Evolutionary conservation across 2,888 invertebrate genomes (phyloP), one percentile per base, ranked within the genome.

Genomic region (Pristionchus mayeri): DNA sequence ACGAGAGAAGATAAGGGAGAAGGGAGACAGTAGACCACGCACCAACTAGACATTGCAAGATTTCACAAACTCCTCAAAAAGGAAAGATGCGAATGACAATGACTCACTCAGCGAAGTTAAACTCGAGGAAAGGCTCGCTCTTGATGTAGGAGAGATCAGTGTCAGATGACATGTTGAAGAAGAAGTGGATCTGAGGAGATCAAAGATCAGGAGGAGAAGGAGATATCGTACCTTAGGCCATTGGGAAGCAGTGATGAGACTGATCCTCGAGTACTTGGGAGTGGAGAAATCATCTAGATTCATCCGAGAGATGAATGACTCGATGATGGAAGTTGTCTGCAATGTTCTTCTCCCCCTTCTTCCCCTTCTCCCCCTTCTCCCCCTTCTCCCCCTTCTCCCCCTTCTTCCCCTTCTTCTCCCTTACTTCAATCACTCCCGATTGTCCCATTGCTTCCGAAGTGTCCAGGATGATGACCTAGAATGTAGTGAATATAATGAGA

Each of bases 381-480:
- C 71, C 40, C 40, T 24, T 40, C 71, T 24, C 40, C 71, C 16
- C 34, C 40, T 44, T 37, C 13, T 3, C 27, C 1, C 11, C 11
- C 34, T 0, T 63, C 40, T 40, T 40, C 40, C 71, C n/a, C 34
- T 40, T 44, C 67, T 21, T 3, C 27, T 4, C 11, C 11, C 34
- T 0, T 63, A 71, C 71, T 40, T 71, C 71, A 24, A 24, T 71
- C 40, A 71, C 71, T 37, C 71, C 71, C 9, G 37, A 37, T n/a
- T 37, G 40, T 11, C 71, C 71, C 71, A 71, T 71, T 24, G 71
- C 71, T 24, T 40, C 71, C 16, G 71, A 71, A 40, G 71, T 71
- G 24, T 71, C 71, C 40, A 71, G 44, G n/a, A 71, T 71, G 40
- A 71, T 71, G n/a, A 71, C 71, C 71, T 71, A 24, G 7, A 71